Conservation (phyloP, 2,113 vertebrate genomes). For the Corvus hawaiiensis region DNA sequence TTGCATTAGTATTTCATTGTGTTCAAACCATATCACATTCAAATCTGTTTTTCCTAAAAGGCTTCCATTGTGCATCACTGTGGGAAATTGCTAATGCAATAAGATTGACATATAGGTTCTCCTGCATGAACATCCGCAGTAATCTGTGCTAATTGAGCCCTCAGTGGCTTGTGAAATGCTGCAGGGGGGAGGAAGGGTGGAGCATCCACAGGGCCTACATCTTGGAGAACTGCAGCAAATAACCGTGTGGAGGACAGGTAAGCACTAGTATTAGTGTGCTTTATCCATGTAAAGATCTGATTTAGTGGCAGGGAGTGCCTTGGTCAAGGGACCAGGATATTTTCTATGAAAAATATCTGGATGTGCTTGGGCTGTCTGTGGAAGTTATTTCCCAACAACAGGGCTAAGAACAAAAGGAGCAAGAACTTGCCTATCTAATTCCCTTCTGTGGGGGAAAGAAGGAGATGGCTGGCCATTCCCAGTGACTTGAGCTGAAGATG, state of each 20-base stretch:
- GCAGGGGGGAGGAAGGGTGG: not conserved
- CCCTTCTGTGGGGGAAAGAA: not conserved
- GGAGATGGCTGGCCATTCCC: not conserved
- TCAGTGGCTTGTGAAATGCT: not conserved
- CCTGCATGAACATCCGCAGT: slow-evolving; percentile 16
- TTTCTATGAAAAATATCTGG: not conserved
- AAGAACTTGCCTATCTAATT: not conserved
- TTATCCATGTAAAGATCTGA: not conserved
- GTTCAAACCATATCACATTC: slow-evolving; percentile 21
- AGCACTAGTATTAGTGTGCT: not conserved
- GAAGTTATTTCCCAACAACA: not conserved
- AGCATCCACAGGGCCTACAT: not conserved
- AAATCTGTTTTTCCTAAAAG: slow-evolving; percentile 61
- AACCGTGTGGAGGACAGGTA: not conserved
- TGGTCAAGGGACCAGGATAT: not conserved
- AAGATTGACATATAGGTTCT: slow-evolving; percentile 50
- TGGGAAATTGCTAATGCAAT: slow-evolving; percentile 63
- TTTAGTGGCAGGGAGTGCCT: not conserved
- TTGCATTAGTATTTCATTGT: slow-evolving; percentile 37
- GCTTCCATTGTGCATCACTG: slow-evolving; percentile 55
- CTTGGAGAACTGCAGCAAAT: not conserved
- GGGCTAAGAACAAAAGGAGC: not conserved
- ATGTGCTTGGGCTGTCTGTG: not conserved
- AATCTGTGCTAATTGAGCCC: slow-evolving; percentile 21
- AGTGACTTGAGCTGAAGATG: not conserved